Conservation (phyloP, 1,140 invertebrate genomes). For the Pararge aegeria region DNA sequence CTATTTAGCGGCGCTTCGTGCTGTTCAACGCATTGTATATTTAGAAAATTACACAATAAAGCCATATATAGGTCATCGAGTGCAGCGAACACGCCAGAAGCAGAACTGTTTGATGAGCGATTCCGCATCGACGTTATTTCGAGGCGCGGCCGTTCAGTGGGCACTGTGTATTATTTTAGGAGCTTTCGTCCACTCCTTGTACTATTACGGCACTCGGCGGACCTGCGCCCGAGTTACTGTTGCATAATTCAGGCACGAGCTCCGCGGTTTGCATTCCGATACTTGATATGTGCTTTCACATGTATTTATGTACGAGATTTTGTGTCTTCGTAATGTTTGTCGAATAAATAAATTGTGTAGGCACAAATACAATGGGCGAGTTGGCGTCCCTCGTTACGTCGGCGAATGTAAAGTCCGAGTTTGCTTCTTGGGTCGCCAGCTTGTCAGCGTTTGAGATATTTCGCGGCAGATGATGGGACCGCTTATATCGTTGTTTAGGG, state of each 20-base stretch:
- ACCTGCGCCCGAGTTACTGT: constrained; percentile 57
- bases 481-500: constrained; percentile 71
- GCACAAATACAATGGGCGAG: constrained; percentile 76
- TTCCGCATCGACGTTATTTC: constrained; percentile 38
- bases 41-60: constrained; percentile 14
- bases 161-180: constrained; percentile 62
- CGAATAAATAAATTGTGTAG: constrained; percentile 77
- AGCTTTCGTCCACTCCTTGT: constrained; percentile 62
- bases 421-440: constrained; percentile 58
- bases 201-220: constrained; percentile 57
- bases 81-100: constrained; percentile 9
- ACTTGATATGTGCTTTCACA: constrained; percentile 77
- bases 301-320: constrained; percentile 79
- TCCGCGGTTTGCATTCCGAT: constrained; percentile 76
- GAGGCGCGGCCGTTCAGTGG: constrained; percentile 27
- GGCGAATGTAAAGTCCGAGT: constrained; percentile 70
- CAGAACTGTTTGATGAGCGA: constrained; percentile 32
- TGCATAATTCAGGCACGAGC: constrained; percentile 75
- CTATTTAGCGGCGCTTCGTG: neutral
- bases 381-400: constrained; percentile 72
- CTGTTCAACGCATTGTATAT: neutral
- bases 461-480: constrained; percentile 52
- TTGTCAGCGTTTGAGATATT: constrained; percentile 70
- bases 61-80: constrained; percentile 29
- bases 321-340: constrained; percentile 77